Conservation (phyloP, 2,797 vertebrate species). For the Scyliorhinus canicula region DNA sequence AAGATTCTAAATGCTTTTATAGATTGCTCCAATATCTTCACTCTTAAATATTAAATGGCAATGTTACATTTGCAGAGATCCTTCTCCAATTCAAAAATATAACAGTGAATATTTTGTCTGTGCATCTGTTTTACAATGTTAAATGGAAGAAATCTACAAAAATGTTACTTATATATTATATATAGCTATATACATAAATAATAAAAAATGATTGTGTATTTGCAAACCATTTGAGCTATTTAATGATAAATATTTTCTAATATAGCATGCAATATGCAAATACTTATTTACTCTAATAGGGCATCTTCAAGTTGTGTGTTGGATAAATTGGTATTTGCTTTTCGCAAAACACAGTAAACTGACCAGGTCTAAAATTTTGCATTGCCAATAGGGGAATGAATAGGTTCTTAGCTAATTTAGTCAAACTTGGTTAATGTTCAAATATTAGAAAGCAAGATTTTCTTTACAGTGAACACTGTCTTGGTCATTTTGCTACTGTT, state of each 20-base stretch:
- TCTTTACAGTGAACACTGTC: not conserved
- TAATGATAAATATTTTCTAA: not conserved
- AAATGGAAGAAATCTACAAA: not conserved
- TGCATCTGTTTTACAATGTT: constrained; percentile 2
- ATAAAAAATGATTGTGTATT: not conserved
- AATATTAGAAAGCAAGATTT: not conserved
- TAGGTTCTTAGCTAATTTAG: constrained; percentile 12
- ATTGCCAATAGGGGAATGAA: not conserved
- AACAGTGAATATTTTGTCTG: not conserved
- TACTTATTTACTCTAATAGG: not conserved
- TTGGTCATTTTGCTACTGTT: not conserved
- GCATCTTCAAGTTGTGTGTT: not conserved
- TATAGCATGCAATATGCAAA: not conserved
- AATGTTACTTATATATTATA: no score
- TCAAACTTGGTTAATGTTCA: not conserved
- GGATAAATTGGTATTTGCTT: not conserved
- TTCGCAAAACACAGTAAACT: not conserved
- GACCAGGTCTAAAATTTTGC: not conserved
- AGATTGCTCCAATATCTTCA: not conserved
- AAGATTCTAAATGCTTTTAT: not conserved
- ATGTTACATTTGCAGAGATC: not conserved
- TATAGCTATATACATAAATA: no score
- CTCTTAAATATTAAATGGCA: not conserved
- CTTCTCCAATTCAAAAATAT: not conserved
- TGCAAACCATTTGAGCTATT: not conserved